Base-by-base conservation (phyloP, 2,797 vertebrate genomes). In the Aplochiton taeniatus region DNA sequence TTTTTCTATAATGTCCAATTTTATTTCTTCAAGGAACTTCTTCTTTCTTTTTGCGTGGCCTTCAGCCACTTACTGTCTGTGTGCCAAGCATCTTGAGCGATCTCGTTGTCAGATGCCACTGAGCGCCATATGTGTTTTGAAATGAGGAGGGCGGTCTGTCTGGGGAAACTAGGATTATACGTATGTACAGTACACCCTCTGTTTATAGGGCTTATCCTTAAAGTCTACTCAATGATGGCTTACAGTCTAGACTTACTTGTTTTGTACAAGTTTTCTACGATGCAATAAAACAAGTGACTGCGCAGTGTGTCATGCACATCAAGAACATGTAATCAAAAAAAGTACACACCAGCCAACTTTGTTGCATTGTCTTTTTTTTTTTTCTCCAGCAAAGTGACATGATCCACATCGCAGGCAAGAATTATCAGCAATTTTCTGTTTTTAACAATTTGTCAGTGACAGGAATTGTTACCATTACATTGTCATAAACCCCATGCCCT, bases 381-480 rank as follows among this genome's bases (percentile, higher is more conserved):
- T 90, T 89, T 17, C 55, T 72, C 76, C 82, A 83, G 79, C 74
- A 89, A 89, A 91, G 88, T 91, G 89, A 92, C 84, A 89, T 86
- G 92, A 88, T 92, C 87, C 92, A 92, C 91, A 92, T 91, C 91
- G 93, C 92, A 91, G 90, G 93, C 91, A 93, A 91, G 86, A 90
- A 87, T 92, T 88, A 90, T 92, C 89, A 90, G 81, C 58, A 73
- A 90, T 90, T 87, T 89, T 92, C 82, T 88, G 84, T 88, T 89
- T 88, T 76, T 69, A 91, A 86, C 79, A 77, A 75, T 81, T 87
- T 49, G 65, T 77, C 76, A 81, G 83, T 64, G 85, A 89, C 85
- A 88, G 85, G 91, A 77, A 90, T 81, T 73, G 65, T 72, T 80
- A 74, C 71, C 73, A 69, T 75, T 78, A 70, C 62, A 70, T 72